Conservation (phyloP, 2,888 invertebrate genomes). For the Seira sanloemensis region DNA sequence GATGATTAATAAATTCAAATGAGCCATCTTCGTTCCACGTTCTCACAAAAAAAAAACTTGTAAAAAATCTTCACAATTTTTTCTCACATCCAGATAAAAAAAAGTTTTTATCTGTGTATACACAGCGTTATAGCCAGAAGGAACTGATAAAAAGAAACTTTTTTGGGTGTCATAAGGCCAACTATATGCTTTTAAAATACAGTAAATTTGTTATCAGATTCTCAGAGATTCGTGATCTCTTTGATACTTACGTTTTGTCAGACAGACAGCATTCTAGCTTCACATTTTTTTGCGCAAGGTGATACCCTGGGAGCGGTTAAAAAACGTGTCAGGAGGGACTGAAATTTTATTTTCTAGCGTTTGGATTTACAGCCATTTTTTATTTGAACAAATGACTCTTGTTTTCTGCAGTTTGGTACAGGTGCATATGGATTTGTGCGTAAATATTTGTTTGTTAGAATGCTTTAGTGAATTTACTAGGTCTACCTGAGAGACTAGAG, state of each 20-base stretch:
- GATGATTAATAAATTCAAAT: constrained; percentile 43
- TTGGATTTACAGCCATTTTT: no score
- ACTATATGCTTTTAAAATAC: neutral
- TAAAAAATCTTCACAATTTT: neutral
- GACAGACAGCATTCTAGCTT: neutral
- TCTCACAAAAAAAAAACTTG: neutral
- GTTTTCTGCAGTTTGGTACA: neutral
- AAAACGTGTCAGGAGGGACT: constrained; percentile 2
- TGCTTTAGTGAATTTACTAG: neutral
- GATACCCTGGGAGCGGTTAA: neutral
- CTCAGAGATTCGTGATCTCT: neutral
- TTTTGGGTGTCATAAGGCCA: neutral
- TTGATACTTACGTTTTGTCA: neutral
- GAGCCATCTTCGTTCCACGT: neutral
- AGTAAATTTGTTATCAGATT: constrained; percentile 3
- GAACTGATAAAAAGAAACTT: neutral
- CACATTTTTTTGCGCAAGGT: neutral
- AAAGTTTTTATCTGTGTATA: neutral
- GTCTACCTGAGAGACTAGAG: neutral
- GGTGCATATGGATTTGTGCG: neutral
- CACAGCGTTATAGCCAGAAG: neutral
- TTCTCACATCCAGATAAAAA: neutral
- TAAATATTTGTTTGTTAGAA: neutral
- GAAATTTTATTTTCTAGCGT: neutral
- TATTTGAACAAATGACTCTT: neutral